Base-by-base conservation (phyloP, 2,113 vertebrate genomes). In the Phaethon lepturus region DNA sequence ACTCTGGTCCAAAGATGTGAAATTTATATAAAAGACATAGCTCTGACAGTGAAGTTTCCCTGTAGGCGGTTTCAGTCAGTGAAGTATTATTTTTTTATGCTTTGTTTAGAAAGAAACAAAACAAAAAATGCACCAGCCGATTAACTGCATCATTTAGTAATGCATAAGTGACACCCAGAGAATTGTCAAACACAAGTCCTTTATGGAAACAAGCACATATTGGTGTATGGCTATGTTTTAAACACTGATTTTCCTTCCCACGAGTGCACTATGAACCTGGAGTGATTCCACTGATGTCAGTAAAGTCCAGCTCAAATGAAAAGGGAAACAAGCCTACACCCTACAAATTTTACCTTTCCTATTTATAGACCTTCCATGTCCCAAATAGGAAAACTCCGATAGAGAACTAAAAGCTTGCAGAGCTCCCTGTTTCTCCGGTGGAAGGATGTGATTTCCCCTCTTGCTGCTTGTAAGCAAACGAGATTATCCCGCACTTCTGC, bases 31-130 rank as follows among this genome's bases (percentile, higher is more conserved):
- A 58, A 94, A 95, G 83, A 86, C 38, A 50, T 5, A 81, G 56
- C 40, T 89, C 56, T 95, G 86, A 78, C 56, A 84, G 78, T 75
- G 79, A 84, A 52, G 25, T 84, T 92, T 88, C 45, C 73, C 86
- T 56, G 88, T 84, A 64, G 80, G 91, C 2, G 60, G 64, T 68
- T 96, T 92, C 86, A 90, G 82, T 80, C 40, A 59, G 62, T 4
- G 1, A 19, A 71, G 52, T 66, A 42, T 81, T 94, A 28, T 31
- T 86, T 82, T 64, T 93, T 94, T 80, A 38, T 55, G 44, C 71
- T 93, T 92, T 95, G 90, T 92, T 97, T 96, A 86, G 92, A 81
- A 95, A 92, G 88, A 92, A 94, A 71, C 55, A 67, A 94, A 95
- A 64, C 55, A 80, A 92, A 96, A 92, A 86, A 44, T 68, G 40